Base-by-base conservation (phyloP, 1,140 invertebrate species). In the Artemia franciscana region DNA sequence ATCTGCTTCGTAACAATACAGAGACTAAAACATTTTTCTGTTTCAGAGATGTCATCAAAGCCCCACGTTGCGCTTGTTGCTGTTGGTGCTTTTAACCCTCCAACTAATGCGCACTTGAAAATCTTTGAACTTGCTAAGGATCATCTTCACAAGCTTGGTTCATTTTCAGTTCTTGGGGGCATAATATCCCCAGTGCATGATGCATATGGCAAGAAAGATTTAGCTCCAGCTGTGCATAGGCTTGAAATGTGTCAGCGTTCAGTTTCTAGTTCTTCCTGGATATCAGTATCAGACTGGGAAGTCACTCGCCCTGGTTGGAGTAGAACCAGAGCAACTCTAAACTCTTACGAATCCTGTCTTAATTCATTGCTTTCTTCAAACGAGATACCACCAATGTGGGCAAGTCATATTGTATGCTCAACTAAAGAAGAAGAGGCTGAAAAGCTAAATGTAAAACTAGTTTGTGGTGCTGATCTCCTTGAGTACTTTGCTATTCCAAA, bases 91-190 rank as follows among this genome's bases (percentile, higher is more conserved):
- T 98, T 89, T 71, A 97, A 95, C 76, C 93, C 94, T 15, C 85
- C 90, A 9, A 98, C 93, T 15, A 87, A 88, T 69, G 94, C 96
- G 89, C 94, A 98, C 77, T 76, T 98, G 64, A 77, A 93, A 72
- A 87, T 98, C 86, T 95, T 98, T 76, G 92, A 97, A 79, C 81
- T 95, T 63, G 92, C 91, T 0, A 78, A 82, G 69, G 91, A 98
- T 76, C 81, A 86, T 71, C 77, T 96, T 23, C 80, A 91, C 65
- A 79, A 80, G 67, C 75, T 84, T 66, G 85, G 84, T 0, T 75
- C 80, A 7, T 82, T 83, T 66, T 74, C 80, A 63, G 89, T 97
- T 1, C 77, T 94, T 4, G 87, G 86, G 9, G 93, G 91, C 1
- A 82, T 96, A 3, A 82, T 96, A 60, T 95, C 91, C 2, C 93